Evolutionary conservation across 2,888 invertebrate species (phyloP), one percentile per base, ranked within the genome.

Genomic region (Sialis lutaria): DNA sequence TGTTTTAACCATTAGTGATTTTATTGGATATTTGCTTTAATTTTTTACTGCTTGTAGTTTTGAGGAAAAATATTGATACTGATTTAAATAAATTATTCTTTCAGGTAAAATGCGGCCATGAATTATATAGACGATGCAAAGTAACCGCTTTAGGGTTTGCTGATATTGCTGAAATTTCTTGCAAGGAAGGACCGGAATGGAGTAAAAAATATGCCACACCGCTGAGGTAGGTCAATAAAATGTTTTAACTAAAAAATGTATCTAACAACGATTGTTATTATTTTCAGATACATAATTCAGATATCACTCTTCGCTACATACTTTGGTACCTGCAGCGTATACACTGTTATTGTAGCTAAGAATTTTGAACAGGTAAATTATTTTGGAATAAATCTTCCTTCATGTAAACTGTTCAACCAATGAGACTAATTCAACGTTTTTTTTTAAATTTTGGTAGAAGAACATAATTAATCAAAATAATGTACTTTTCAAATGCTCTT

Each of bases 271-370:
- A 22, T 22, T 22, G 44, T 54, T 57, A 62, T 58, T 49, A 55
- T 50, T 67, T 66, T 10, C 67, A 82, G 82, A 63, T 68, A 75
- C 45, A 68, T 77, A 43, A 84, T 91, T 43, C 75, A 83, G 50
- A 64, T 77, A 47, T 82, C 87, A 59, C 72, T 97, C 50, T 90
- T 93, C 60, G 66, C 86, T 39, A 95, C 96, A 1, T 97, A 97
- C 64, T 88, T 92, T 60, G 93, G 95, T 43, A 96, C 97, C 54
- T 96, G 96, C 73, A 92, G 93, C 56, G 95, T 95, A 31, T 97
- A 97, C 63, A 81, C 92, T 3, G 89, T 96, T 1, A 91, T 97
- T 60, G 82, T 96, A 45, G 88, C 92, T 1, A 77, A 74, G 51
- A 93, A 89, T 62, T 77, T 93, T 53, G 65, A 79, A 58, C 78